Evolutionary conservation across 1,140 invertebrate species (phyloP), one percentile per base, ranked within the genome.

Genomic region (Bradysia coprophila): DNA sequence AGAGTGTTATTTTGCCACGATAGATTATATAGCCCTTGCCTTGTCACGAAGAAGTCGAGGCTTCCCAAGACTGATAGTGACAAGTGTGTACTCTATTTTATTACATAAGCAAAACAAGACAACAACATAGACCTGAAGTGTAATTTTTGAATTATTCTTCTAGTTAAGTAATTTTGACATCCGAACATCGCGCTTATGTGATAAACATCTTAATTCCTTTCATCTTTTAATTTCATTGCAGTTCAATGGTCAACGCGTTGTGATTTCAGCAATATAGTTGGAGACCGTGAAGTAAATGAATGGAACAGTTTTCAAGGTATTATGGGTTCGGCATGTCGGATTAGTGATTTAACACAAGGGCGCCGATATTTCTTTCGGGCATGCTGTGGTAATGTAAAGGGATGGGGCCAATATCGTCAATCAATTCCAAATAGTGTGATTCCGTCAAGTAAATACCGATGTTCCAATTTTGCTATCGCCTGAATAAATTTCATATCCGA

Each of bases 201-300:
- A n/a, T n/a, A n/a, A n/a, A n/a, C n/a, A n/a, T n/a, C n/a, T n/a
- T n/a, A n/a, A n/a, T n/a, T n/a, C n/a, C n/a, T 21, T 39, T 39
- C 20, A 38, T 18, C 9, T 39, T 13, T 21, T n/a, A 13, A 13
- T 50, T 49, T 42, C 39, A 45, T 67, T 63, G 19, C 62, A 79
- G 80, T 85, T 52, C 79, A 85, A 66, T 97, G 91, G 91, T 90
- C 87, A 47, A 70, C 72, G 6, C 69, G 75, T 38, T 75, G 83
- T 20, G 79, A 85, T 52, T 94, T 93, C 61, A 72, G 73, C 5
- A 69, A 74, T 39, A 63, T 91, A 39, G 75, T 75, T 39, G 86
- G 84, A 0, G 76, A 77, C 46, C 70, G 73, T 2, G 84, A 90
- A 52, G 72, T 91, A 38, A 53, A 86, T 56, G 81, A 66, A 3